These are phyloP conservation scores for Ibidorhyncha struthersii DNA, from an alignment of 2,113 vertebrate species.

Conservation along the genomic window DNA sequence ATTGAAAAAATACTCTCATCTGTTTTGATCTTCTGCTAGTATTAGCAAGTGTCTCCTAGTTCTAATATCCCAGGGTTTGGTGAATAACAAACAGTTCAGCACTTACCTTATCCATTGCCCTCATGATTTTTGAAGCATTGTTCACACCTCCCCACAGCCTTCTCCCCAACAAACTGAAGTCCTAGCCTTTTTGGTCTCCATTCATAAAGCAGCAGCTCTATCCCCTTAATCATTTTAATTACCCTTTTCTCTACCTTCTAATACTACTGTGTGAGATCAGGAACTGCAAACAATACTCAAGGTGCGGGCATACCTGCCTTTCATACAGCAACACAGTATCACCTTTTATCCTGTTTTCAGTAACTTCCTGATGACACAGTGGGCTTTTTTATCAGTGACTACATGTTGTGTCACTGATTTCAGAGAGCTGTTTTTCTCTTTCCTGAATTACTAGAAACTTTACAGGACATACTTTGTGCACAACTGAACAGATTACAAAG, in stretches of 20 bases:
- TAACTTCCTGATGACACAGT: background rate
- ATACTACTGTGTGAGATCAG: background rate
- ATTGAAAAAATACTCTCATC: background rate
- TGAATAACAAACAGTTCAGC: background rate
- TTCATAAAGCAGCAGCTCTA: background rate
- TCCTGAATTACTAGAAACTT: background rate
- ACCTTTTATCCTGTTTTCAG: background rate
- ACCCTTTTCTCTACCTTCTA: background rate
- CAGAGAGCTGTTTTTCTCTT: background rate
- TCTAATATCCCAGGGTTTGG: background rate
- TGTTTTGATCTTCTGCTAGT: background rate
- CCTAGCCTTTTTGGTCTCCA: background rate
- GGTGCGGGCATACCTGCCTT: background rate
- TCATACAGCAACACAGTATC: background rate
- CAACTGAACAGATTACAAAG: background rate
- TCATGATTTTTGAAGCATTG: background rate
- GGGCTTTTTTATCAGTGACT: background rate
- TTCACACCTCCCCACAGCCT: background rate
- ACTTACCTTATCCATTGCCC: background rate
- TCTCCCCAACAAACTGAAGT: background rate
- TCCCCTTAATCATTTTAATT: background rate
- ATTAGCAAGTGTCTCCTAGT: background rate
- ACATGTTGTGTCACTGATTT: background rate
- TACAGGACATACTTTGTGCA: background rate
- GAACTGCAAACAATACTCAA: background rate